Base-by-base conservation (phyloP, 1,140 invertebrate genomes). In the Trachymyrmex septentrionalis region DNA sequence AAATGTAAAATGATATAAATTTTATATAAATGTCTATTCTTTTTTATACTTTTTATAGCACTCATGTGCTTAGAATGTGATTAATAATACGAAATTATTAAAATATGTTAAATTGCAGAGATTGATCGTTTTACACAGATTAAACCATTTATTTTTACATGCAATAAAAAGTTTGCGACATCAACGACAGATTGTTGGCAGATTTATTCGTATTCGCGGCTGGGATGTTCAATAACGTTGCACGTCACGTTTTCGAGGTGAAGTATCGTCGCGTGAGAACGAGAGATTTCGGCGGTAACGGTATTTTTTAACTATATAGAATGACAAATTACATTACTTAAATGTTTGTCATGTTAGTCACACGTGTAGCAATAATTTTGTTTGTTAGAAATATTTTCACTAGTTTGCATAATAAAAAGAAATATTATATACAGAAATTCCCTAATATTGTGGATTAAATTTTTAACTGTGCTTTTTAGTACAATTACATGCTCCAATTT, bases 311-410 rank as follows among this genome's bases (percentile, higher is more conserved):
- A 75, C 72, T 57, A 50, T 61, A 73, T 48, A 6, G 34, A 82
- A 59, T 82, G 80, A 82, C 34, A 55, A 72, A 82, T 82, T 61
- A 72, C 24, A 48, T 59, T 72, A 72, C 66, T 82, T 82, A 84
- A 73, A 63, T 84, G 38, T 75, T 75, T 61, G 55, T 50, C 38
- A 5, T 30, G 53, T 48, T 57, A 30, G 30, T 34, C 50, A 4
- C 66, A 84, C 38, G 38, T 61, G 24, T 4, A 48, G 27, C 69
- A 21, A 75, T 61, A 61, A 63, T 3, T 75, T 27, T 61, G 44
- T 73, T 57, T 14, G 6, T 10, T 61, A 21, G 27, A 82, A 71
- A 61, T 82, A 50, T 61, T 72, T 50, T 16, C 12, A 21, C 12
- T 12, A 69, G 4, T 34, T 16, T 50, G 7, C 3, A 67, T 16